Evolutionary conservation across 92 coral and sea anemone genomes (phyloP), one percentile per base, ranked within the genome.

Genomic region (Paramuricea clavata): DNA sequence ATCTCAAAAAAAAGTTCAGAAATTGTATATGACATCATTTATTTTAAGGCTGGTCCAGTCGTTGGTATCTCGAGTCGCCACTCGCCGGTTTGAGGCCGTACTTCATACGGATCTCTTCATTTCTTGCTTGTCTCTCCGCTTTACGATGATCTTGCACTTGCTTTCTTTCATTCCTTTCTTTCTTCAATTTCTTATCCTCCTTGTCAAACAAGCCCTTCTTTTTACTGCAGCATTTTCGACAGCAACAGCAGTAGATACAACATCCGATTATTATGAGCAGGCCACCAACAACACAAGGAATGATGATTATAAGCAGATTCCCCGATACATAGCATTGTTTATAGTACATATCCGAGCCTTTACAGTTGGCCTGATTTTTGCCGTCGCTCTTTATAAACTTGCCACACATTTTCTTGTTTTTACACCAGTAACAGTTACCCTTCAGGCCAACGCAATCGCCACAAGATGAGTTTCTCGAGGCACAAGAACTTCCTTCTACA

Each of bases 201-300:
- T 97, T 97, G 32, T 95, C 98, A 69, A 91, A 90, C 65, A 95
- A 93, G 50, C 95, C 93, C 81, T 92, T 86, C 82, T 69, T 91
- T 89, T 93, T 92, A 39, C 91, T 87, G 16, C 88, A 89, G 78
- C 88, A 92, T 12, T 93, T 93, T 2, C 98, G 98, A 89, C 99
- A 97, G 77, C 99, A 97, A 78, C 98, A 97, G 78, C 99, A 97
- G 87, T 97, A 97, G 68, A 97, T 85, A 50, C 97, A 95, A 83
- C 98, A 94, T 16, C 99, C 94, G 23, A 94, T 60, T 62, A 94
- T 91, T n/a, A 94, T 23, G 87, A 97, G 86, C 71, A 92, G 59
- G 30, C 89, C 92, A 7, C 89, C 98, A 43, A 85, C 98, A 5
- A 97, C 17, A 12, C 90, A 85, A 0, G 99, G 99, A 0, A 97